Evolutionary conservation across 37 sponge, comb jelly and placozoan genomes (phyloP), one percentile per base, ranked within the genome.

Genomic region (Geodia barretti): DNA sequence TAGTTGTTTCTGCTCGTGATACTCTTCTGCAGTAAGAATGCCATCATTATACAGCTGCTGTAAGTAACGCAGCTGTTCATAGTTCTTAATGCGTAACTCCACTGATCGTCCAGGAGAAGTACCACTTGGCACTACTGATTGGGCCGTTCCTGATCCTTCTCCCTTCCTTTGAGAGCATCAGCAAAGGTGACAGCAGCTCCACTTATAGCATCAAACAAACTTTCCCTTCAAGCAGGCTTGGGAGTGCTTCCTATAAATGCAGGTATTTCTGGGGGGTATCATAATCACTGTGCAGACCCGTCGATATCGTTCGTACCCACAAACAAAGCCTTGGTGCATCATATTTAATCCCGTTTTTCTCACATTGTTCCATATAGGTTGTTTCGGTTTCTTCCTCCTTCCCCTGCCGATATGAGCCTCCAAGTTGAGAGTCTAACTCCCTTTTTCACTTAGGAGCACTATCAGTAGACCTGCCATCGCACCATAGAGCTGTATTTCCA

Each of bases 11-110:
- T 66, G 79, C 25, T 79, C 79, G 25, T 20, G 28, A 73, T 39
- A 73, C 32, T 82, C 83, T 63, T 61, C n/a, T 3, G n/a, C 68
- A 43, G 30, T 62, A 38, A 82, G 23, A 25, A 82, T 82, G 28
- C 65, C 83, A 73, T 82, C 83, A 62, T 82, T 74, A 41, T 41
- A 82, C 39, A 73, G 62, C 36, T 61, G 59, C 21, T 82, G 83
- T 32, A 82, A 35, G 62, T 72, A 82, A 32, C 83, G 64, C 9
- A 82, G 62, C 62, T 81, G 81, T 60, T 81, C 62, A 38, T 68
- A 59, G 32, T 63, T 73, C 20, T 73, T 73, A 8, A 60, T 62
- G 33, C 83, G 25, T 31, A 82, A 29, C 23, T 82, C 83, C 39
- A 72, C 41, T 64, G 83, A 25, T 39, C 34, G 38, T 25, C 73